Percentiles rank a stretch among this genome's conserved stretches.
phyloP scores from a whole-genome alignment of 2,113 vertebrate genomes.

The Heptranchias perlo region DNA sequence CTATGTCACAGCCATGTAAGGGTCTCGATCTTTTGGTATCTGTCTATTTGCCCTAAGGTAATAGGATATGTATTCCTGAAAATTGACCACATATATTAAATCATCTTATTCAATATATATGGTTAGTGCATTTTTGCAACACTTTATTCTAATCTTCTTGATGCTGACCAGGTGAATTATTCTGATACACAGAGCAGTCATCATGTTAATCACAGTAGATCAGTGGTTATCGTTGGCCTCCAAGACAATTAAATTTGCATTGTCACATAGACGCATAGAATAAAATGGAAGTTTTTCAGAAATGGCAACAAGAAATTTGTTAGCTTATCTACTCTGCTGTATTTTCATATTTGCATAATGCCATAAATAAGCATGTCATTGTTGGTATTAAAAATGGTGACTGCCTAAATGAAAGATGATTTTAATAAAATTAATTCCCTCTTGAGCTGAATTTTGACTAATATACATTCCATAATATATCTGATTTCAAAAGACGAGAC shows the following conservation, averaged over 20 bases:
- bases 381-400: neutral
- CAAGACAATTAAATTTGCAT: neutral
- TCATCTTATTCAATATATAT: neutral
- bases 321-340: neutral
- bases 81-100: neutral
- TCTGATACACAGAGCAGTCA: neutral
- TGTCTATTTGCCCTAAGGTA: neutral
- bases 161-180: neutral
- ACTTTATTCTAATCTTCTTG: neutral
- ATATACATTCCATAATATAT: neutral
- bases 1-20: neutral
- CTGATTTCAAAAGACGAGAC: neutral
- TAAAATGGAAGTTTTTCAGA: neutral
- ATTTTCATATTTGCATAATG: neutral
- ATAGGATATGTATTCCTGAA: neutral
- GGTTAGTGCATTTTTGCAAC: neutral
- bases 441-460: neutral
- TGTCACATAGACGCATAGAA: neutral
- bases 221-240: neutral
- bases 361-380: neutral
- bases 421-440: neutral
- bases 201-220: neutral
- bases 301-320: neutral
- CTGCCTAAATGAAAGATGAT: neutral
- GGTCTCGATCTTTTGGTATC: neutral